These are phyloP conservation scores for Flexamia atlantica DNA, from an alignment of 2,888 invertebrate genomes.

Conservation along the genomic window DNA sequence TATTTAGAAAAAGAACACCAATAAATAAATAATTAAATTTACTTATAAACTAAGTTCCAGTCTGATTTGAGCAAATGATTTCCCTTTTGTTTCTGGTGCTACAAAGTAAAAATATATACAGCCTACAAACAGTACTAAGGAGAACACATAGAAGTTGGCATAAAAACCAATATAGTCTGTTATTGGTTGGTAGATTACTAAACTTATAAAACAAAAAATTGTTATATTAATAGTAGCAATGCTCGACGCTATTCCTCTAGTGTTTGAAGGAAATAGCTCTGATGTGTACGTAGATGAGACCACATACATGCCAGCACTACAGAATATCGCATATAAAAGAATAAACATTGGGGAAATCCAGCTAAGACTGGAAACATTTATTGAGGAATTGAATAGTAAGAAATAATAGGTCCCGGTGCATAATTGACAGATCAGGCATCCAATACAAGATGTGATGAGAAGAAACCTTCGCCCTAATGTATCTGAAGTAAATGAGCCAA, in stretches of 20 bases:
- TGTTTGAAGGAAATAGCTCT: conserved; percentile 81
- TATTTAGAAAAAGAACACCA: no score
- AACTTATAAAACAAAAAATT: conserved; percentile 23
- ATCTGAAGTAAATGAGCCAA: conserved; percentile 57
- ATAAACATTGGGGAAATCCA: conserved; percentile 55
- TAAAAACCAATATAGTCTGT: conserved; percentile 14
- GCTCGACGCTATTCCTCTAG: conserved; percentile 80
- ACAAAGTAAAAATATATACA: conserved; percentile 40
- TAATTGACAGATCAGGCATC: conserved; percentile 63
- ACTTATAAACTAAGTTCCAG: conserved; percentile 6
- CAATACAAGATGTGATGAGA: conserved; percentile 63
- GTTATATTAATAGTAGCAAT: conserved; percentile 48
- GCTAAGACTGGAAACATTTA: conserved; percentile 61
- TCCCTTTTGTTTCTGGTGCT: conserved; percentile 63
- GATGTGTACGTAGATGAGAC: conserved; percentile 69
- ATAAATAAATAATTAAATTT: background rate
- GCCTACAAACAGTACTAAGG: conserved; percentile 32
- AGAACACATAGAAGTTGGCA: conserved; percentile 40
- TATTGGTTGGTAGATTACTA: conserved; percentile 46
- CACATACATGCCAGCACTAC: conserved; percentile 42
- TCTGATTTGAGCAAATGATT: conserved; percentile 47
- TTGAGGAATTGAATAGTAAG: conserved; percentile 61
- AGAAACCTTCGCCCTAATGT: conserved; percentile 60
- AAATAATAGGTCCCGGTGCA: conserved; percentile 64
- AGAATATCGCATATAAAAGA: background rate